phyloP scores from a whole-genome alignment of 2,113 vertebrate genomes.

The Rana temporaria region DNA sequence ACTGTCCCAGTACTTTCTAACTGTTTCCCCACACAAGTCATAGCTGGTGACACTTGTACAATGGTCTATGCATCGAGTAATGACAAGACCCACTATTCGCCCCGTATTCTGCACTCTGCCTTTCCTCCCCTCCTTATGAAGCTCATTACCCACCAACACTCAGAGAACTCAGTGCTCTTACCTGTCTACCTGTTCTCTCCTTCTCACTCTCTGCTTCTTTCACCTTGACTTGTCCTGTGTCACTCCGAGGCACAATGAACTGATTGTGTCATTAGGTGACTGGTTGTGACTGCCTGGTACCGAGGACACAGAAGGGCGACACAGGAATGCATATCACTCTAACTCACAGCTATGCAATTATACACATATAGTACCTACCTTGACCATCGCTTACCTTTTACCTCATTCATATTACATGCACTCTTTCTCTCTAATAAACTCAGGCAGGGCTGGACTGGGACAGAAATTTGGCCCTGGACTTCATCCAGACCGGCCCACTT shows the following conservation, averaged over 20 bases:
- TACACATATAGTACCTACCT: not conserved
- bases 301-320: constrained; percentile 46
- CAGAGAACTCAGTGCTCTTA: not conserved
- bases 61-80: too few relatives aligned
- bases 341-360: not conserved
- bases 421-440: not conserved
- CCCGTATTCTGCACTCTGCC: not conserved
- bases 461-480: too few relatives aligned
- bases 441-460: too few relatives aligned
- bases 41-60: too few relatives aligned
- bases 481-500: too few relatives aligned
- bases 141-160: too few relatives aligned
- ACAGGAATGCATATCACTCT: constrained; percentile 3
- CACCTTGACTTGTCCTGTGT: constrained; percentile 50
- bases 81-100: too few relatives aligned
- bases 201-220: constrained; percentile 25
- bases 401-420: not conserved
- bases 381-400: not conserved
- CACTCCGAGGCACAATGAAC: constrained; percentile 37
- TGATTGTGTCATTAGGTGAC: constrained; percentile 51
- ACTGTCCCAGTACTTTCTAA: not conserved
- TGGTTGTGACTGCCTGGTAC: constrained; percentile 54
- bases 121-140: too few relatives aligned
- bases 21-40: not conserved
- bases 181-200: constrained; percentile 12